Conservation (phyloP, 2,797 vertebrate species). For the Sebastes variabilis region DNA sequence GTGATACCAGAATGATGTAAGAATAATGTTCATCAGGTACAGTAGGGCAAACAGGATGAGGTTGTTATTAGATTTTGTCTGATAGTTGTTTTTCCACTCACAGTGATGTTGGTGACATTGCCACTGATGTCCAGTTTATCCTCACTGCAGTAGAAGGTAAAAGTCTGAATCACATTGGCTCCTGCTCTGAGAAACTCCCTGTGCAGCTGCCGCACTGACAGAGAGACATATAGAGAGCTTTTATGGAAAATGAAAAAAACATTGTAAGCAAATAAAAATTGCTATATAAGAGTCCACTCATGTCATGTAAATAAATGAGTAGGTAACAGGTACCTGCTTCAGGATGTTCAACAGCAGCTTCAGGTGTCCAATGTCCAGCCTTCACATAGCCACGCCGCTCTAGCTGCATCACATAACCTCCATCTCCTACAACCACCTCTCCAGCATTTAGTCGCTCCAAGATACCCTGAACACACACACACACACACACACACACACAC, state of each 20-base stretch:
- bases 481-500: no score
- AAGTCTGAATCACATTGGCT: constrained; percentile 90
- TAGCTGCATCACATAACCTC: constrained; percentile 89
- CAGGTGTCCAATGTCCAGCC: constrained; percentile 92
- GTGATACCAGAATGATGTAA: not conserved
- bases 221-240: not conserved
- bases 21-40: not conserved
- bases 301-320: not conserved
- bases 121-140: constrained; percentile 93
- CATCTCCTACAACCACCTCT: constrained; percentile 90
- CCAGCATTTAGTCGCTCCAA: constrained; percentile 87
- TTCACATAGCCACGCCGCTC: constrained; percentile 91
- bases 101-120: constrained; percentile 82
- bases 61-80: not conserved
- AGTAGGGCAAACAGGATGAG: not conserved
- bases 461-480: constrained; percentile 79
- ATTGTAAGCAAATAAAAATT: not conserved
- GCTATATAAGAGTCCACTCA: not conserved
- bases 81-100: constrained; percentile 28
- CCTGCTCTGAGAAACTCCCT: constrained; percentile 93
- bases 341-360: constrained; percentile 87
- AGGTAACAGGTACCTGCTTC: constrained; percentile 80
- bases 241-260: not conserved
- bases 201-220: constrained; percentile 90
- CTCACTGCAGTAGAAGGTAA: constrained; percentile 93